Percentiles rank a stretch among this genome's conserved stretches.
Evolutionary conservation across 2,888 invertebrate species (phyloP).

Genomic region (Rhagium mordax): DNA sequence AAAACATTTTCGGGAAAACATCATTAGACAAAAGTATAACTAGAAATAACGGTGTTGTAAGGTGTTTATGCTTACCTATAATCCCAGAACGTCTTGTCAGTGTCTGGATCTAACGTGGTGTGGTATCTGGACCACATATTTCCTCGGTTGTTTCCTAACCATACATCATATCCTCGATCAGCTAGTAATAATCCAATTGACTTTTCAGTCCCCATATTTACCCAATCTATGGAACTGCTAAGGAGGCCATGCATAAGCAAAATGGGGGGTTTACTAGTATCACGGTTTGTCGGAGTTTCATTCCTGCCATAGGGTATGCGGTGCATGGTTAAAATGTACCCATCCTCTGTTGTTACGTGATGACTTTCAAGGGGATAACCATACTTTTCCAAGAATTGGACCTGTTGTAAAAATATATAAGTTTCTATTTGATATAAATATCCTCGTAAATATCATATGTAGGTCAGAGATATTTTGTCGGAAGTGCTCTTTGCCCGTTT

Average conservation of each 20-base stretch:
- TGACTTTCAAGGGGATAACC: constrained; percentile 51
- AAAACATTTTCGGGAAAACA: no score
- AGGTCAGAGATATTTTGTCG: no score
- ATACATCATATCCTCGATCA: constrained; percentile 53
- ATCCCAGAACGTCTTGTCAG: constrained; percentile 16
- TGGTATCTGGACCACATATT: constrained; percentile 72
- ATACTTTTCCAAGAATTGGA: constrained; percentile 36
- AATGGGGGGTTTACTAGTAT: constrained; percentile 32
- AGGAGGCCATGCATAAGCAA: constrained; percentile 50
- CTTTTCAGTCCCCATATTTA: constrained; percentile 47
- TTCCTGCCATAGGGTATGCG: constrained; percentile 48
- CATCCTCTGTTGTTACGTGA: constrained; percentile 52
- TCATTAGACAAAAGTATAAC: not conserved
- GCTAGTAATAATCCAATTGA: constrained; percentile 48
- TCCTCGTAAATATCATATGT: no score
- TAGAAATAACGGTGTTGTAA: no score
- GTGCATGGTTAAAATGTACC: constrained; percentile 52
- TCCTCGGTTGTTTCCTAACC: constrained; percentile 71
- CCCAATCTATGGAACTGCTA: constrained; percentile 45
- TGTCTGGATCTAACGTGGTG: constrained; percentile 52
- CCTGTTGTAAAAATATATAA: no score
- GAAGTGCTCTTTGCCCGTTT: no score
- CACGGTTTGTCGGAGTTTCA: not conserved
- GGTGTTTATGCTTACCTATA: not conserved
- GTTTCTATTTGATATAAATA: no score